phyloP scores from a whole-genome alignment of 1,140 invertebrate genomes.

The Mylabris phalerata region DNA sequence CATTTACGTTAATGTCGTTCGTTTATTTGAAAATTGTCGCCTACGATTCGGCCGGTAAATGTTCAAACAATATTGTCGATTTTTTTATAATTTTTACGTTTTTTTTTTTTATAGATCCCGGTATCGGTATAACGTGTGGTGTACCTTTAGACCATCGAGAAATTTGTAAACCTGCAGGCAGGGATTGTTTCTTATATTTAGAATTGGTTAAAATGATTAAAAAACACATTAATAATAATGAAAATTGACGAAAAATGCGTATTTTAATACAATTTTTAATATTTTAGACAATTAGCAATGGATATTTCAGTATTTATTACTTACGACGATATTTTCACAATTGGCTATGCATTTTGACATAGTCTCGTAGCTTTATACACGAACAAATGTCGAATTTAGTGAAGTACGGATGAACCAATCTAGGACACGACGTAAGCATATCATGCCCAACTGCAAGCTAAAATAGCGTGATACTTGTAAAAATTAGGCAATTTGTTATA shows the following conservation, averaged over 20 bases:
- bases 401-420: too few species aligned
- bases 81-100: constrained; percentile 20
- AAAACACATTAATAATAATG: constrained; percentile 6
- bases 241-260: background rate
- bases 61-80: constrained; percentile 20
- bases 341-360: too few species aligned
- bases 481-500: too few species aligned
- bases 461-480: too few species aligned
- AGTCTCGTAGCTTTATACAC: too few species aligned
- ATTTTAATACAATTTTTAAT: too few species aligned
- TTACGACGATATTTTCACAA: too few species aligned
- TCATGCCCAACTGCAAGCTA: too few species aligned
- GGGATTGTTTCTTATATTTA: constrained; percentile 58
- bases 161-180: constrained; percentile 62
- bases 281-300: too few species aligned
- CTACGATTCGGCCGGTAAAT: constrained; percentile 57
- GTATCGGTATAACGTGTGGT: constrained; percentile 56
- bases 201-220: constrained; percentile 53
- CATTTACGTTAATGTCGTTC: constrained; percentile 59
- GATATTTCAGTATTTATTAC: too few species aligned
- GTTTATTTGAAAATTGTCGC: constrained; percentile 61
- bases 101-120: constrained; percentile 52
- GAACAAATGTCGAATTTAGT: too few species aligned
- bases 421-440: too few species aligned
- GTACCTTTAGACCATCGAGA: constrained; percentile 62